These are phyloP conservation scores for Pardalotus punctatus DNA, from an alignment of 2,113 vertebrate species.

Conservation along the genomic window DNA sequence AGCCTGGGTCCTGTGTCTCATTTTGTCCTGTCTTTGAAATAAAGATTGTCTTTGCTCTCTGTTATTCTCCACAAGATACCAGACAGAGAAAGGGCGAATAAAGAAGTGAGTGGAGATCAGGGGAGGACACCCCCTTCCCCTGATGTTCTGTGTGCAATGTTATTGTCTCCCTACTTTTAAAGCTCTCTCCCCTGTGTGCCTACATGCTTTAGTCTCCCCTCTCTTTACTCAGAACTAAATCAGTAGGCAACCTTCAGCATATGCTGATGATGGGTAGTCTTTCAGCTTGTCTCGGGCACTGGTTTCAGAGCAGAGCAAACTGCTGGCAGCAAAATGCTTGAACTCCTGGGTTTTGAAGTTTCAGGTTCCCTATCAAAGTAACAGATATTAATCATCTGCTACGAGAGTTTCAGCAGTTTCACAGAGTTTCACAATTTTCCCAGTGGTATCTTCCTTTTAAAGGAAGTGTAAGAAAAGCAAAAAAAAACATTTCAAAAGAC, in stretches of 20 bases:
- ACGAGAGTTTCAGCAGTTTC: background rate
- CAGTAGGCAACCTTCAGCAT: background rate
- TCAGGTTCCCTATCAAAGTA: conserved; percentile 39
- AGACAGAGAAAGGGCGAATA: background rate
- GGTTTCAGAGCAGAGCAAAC: conserved; percentile 36
- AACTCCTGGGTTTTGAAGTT: conserved; percentile 43
- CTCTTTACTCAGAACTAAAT: conserved; percentile 16
- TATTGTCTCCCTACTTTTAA: background rate
- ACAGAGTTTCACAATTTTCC: conserved; percentile 39
- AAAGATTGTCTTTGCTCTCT: background rate
- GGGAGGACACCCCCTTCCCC: background rate
- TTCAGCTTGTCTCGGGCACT: background rate
- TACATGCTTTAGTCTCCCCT: background rate
- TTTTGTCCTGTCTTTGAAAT: background rate
- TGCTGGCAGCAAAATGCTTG: conserved; percentile 48
- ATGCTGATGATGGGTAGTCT: background rate
- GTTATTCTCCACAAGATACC: background rate
- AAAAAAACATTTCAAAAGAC: conserved; percentile 24
- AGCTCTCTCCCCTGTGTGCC: background rate
- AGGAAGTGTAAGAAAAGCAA: background rate
- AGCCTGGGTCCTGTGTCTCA: background rate
- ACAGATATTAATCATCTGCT: conserved; percentile 43
- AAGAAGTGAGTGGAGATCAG: background rate
- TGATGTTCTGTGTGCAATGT: background rate
- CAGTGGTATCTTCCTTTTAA: conserved; percentile 19